Evolutionary conservation across 2,888 invertebrate species (phyloP), one percentile per base, ranked within the genome.

Genomic region (Altica lythri): DNA sequence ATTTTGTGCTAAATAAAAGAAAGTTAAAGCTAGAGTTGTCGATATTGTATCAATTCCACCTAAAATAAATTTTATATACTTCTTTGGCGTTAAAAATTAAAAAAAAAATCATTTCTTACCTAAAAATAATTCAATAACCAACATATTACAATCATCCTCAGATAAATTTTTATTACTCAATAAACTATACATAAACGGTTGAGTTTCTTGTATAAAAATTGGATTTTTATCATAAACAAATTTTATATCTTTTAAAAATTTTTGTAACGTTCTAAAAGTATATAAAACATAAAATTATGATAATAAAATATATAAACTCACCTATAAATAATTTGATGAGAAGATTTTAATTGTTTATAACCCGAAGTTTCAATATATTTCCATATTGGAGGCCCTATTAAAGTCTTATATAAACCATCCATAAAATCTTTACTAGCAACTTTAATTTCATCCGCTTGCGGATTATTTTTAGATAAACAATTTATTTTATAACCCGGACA

Each of bases 31-130:
- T 38, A 79, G 59, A 5, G 79, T 76, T 8, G 80, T 80, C 8
- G 80, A 79, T 2, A 80, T 80, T 22, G 84, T 82, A 66, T 81
- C 81, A 12, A 84, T 77, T 6, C 83, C 83, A 58, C 81, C 83
- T 61, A 16, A 38, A 61, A 58, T 52, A 17, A 10, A 25, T 6
- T n/a, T 16, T 29, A 27, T n/a, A 27, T 18, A 42, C 30, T 10
- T 8, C 12, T 32, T 12, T 1, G 6, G 10, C 6, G 2, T 2
- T n/a, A n/a, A 34, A 17, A 22, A 19, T 4, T 13, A 30, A 25
- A 17, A 37, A 44, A 35, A 35, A 14, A 9, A 17, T 3, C 14
- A 18, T 13, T 14, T 25, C 46, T 49, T 54, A 61, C 61, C 61
- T 30, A 79, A 74, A 68, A 83, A 83, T 53, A 82, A 68, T 57